Base-by-base conservation (phyloP, 2,797 vertebrate species). In the Pagetopsis macropterus region DNA sequence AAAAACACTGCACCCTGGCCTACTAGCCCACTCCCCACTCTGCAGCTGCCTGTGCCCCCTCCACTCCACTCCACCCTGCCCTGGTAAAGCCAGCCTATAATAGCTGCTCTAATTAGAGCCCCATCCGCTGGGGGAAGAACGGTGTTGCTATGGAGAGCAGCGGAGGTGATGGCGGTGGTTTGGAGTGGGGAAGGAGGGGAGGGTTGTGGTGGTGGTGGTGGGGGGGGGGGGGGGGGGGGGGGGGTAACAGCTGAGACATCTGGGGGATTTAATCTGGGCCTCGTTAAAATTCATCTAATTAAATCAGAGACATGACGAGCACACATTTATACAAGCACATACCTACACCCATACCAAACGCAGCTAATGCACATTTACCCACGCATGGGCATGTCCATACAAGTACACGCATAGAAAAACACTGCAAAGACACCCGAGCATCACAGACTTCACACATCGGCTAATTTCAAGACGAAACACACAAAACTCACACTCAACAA, bases 41-140 rank as follows among this genome's bases (percentile, higher is more conserved):
- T 65, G 50, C 79, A 79, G 73, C 72, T 21, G 27, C 71, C 73
- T 46, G 72, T 80, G 74, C 84, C 84, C 89, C 76, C 65, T 80
- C 67, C 76, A 72, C 78, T 83, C 79, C 79, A 85, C 71, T 79
- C 82, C 65, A 65, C 91, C 81, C 80, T 87, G 89, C 92, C 88
- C 87, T 89, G 89, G 87, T 90, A 84, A 91, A 88, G 90, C 91
- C 93, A 95, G 90, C 92, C 94, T 93, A 94, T 95, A 95, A 95
- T 95, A 95, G 94, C 91, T 94, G 93, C 92, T 94, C 94, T 95
- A 95, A 95, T 95, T 95, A 95, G 93, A 94, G 91, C 88, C 86
- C 90, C 91, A 94, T 94, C 93, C 91, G 86, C 92, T 92, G 90
- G 92, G 93, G 93, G 86, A 91, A 93, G 92, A 94, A 85, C 76